A percentile compares a stretch with the other conserved stretches of the same genome.
phyloP scores from a whole-genome alignment of 2,113 vertebrate genomes.

The Tiliqua scincoides region DNA sequence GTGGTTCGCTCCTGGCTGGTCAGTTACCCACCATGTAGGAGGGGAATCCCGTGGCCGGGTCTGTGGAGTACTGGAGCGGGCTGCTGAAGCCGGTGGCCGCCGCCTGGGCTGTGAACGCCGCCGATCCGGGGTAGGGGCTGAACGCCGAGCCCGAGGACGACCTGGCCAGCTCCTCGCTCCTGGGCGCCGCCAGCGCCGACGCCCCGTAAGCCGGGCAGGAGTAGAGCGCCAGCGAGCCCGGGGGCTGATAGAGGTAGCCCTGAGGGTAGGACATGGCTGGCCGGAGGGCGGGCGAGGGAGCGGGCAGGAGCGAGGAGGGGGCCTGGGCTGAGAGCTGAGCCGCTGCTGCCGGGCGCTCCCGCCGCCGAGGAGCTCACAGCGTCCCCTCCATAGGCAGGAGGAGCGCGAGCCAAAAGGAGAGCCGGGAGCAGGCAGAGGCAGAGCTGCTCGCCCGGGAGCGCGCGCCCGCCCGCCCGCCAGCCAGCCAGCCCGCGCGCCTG shows the following conservation, averaged over 20 bases:
- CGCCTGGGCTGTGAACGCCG: slow-evolving; percentile 91
- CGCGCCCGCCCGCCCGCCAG: too few relatives aligned
- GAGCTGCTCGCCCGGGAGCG: slow-evolving; percentile 45
- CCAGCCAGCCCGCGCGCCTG: slow-evolving; percentile 55
- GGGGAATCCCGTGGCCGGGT: slow-evolving; percentile 91
- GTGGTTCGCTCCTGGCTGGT: slow-evolving; percentile 12
- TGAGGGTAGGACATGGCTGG: slow-evolving; percentile 98
- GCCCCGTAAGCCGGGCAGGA: slow-evolving; percentile 95
- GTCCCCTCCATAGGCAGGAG: slow-evolving; percentile 24
- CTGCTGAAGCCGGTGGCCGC: slow-evolving; percentile 92
- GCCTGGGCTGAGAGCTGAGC: neutral
- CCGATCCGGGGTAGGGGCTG: slow-evolving; percentile 96
- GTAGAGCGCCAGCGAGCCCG: slow-evolving; percentile 96
- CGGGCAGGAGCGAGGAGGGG: neutral
- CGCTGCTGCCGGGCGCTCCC: neutral
- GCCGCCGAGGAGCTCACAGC: slow-evolving; percentile 9
- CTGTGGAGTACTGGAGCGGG: slow-evolving; percentile 91
- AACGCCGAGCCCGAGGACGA: slow-evolving; percentile 96
- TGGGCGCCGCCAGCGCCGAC: slow-evolving; percentile 91
- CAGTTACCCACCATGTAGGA: slow-evolving; percentile 93
- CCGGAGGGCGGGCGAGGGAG: neutral
- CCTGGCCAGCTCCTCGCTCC: slow-evolving; percentile 93
- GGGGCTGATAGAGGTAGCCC: slow-evolving; percentile 99
- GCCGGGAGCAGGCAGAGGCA: slow-evolving; percentile 5
- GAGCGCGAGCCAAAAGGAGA: slow-evolving; percentile 24